Percentiles rank a stretch among this genome's conserved stretches.
These are phyloP conservation scores for Sanderia malayensis DNA, from an alignment of 30 jellyfish, hydroid and myxozoan genomes.

Conservation along the genomic window DNA sequence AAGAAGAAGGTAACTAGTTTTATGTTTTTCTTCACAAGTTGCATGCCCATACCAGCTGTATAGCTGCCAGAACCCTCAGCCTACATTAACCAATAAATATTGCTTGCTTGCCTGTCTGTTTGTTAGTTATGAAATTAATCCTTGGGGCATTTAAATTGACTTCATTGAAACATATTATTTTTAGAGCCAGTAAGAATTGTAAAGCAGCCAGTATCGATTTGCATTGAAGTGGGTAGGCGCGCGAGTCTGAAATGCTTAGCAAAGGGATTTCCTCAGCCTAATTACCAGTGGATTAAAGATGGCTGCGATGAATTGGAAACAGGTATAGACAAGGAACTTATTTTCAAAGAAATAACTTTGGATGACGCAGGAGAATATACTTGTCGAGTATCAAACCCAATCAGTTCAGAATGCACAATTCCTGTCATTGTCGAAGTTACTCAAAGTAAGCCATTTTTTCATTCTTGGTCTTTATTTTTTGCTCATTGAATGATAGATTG, in stretches of 20 bases:
- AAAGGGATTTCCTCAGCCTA: constrained; percentile 77
- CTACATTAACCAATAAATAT: too few relatives aligned
- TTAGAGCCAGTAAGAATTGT: constrained; percentile 76
- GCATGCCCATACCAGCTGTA: too few relatives aligned
- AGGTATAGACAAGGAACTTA: constrained; percentile 43
- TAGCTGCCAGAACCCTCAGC: too few relatives aligned
- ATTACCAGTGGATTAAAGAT: constrained; percentile 74
- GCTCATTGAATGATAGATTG: too few relatives aligned
- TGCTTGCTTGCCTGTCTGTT: too few relatives aligned
- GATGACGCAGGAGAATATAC: constrained; percentile 66
- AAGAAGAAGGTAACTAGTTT: constrained; percentile 81
- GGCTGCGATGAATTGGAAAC: constrained; percentile 47
- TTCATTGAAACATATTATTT: neutral
- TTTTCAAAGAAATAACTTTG: constrained; percentile 15
- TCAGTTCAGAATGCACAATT: constrained; percentile 47
- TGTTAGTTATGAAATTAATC: too few relatives aligned
- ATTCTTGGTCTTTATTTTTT: too few relatives aligned
- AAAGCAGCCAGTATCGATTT: constrained; percentile 66
- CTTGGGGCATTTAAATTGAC: too few relatives aligned
- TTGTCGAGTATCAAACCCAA: constrained; percentile 63
- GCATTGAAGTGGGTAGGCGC: constrained; percentile 43
- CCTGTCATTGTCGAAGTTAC: constrained; percentile 48
- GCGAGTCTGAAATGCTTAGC: constrained; percentile 59
- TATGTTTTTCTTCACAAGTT: too few relatives aligned
- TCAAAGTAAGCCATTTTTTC: constrained; percentile 26